A percentile compares a stretch with the other conserved stretches of the same genome.
phyloP scores from a whole-genome alignment of 64 coral and sea anemone species.

The Montipora cactus region DNA sequence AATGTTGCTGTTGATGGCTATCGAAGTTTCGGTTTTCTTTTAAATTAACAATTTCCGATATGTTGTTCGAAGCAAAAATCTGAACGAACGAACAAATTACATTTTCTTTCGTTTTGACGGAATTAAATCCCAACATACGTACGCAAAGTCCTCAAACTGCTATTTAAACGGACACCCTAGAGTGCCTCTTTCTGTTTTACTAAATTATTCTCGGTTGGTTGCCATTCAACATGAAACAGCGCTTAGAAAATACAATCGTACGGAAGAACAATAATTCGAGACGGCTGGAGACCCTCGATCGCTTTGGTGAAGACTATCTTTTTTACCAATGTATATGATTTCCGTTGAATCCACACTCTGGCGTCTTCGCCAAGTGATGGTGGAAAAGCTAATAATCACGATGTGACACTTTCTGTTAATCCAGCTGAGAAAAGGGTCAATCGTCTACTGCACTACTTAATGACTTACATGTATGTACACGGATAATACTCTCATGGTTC shows the following conservation, averaged over 20 bases:
- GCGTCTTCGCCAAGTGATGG: background rate
- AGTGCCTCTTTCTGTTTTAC: constrained; percentile 9
- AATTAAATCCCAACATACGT: background rate
- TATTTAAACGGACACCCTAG: constrained; percentile 10
- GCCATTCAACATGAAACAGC: background rate
- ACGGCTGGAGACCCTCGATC: background rate
- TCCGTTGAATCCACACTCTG: background rate
- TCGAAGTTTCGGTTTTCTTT: constrained; percentile 3
- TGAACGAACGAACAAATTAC: background rate
- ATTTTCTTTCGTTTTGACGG: background rate
- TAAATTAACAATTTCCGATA: background rate
- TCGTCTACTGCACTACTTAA: background rate
- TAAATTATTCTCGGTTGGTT: constrained; percentile 15
- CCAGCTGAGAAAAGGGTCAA: background rate
- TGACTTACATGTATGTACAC: background rate
- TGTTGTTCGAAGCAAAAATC: background rate
- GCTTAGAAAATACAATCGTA: constrained; percentile 2
- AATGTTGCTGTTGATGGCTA: background rate
- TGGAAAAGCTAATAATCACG: background rate
- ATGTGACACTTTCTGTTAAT: background rate
- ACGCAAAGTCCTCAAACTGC: background rate
- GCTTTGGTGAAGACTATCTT: background rate
- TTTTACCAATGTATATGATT: background rate
- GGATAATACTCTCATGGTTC: background rate
- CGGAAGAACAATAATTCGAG: background rate